These are phyloP conservation scores for Etheostoma cragini DNA, from an alignment of 2,113 vertebrate species.

Conservation along the genomic window DNA sequence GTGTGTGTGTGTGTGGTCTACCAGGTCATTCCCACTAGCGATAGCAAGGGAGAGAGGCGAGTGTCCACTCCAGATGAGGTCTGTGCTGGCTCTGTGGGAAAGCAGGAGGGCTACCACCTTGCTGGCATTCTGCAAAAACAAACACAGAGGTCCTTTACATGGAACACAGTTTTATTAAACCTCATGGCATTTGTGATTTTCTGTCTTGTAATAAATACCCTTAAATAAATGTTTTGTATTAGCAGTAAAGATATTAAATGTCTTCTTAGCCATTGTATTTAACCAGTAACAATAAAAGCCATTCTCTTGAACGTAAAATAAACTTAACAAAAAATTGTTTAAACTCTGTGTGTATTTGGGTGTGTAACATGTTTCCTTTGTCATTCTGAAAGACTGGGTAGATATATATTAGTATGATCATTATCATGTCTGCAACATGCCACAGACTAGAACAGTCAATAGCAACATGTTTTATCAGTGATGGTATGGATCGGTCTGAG, in stretches of 20 bases:
- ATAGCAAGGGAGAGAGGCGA: constrained; percentile 91
- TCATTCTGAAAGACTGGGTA: not conserved
- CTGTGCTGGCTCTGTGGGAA: constrained; percentile 83
- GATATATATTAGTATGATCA: not conserved
- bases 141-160: not conserved
- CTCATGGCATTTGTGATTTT: not conserved
- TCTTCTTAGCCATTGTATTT: not conserved
- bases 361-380: not conserved
- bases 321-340: not conserved
- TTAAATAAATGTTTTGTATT: too few species aligned
- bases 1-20: constrained; percentile 48
- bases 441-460: not conserved
- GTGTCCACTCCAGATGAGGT: constrained; percentile 89
- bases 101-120: constrained; percentile 86
- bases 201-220: not conserved
- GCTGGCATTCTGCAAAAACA: constrained; percentile 78
- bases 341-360: not conserved
- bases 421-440: not conserved
- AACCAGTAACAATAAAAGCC: not conserved
- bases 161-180: not conserved
- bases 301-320: not conserved
- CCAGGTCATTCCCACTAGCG: constrained; percentile 88
- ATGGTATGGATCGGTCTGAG: not conserved
- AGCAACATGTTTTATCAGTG: not conserved
- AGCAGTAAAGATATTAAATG: not conserved